A percentile compares a stretch with the other conserved stretches of the same genome.
Evolutionary conservation across 2,797 vertebrate genomes (phyloP).

Genomic region (Mus spretus): DNA sequence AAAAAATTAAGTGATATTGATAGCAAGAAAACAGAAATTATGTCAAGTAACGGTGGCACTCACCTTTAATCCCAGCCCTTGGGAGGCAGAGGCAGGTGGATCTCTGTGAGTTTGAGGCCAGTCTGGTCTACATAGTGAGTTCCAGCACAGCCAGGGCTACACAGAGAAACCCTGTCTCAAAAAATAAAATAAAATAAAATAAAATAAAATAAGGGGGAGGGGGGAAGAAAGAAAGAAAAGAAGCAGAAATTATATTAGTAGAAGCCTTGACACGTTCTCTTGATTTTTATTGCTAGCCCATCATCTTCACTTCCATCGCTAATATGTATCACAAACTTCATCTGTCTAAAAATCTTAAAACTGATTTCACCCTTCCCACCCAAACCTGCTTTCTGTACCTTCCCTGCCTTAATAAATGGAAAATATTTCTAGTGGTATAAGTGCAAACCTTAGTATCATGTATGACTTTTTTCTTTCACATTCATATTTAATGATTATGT

Average conservation of each 20-base stretch:
- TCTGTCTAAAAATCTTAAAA: slow-evolving; percentile 14
- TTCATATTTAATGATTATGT: slow-evolving; percentile 38
- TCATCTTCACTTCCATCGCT: background rate
- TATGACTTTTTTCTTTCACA: slow-evolving; percentile 34
- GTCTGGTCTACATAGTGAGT: background rate
- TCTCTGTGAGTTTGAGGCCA: background rate
- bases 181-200: background rate
- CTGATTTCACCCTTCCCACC: background rate
- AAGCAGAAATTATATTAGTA: slow-evolving; percentile 54
- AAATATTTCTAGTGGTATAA: slow-evolving; percentile 4
- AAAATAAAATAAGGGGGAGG: no score
- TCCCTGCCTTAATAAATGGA: slow-evolving; percentile 20
- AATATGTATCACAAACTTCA: slow-evolving; percentile 26
- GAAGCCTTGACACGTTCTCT: background rate
- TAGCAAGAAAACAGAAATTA: slow-evolving; percentile 1
- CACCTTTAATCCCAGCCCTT: background rate
- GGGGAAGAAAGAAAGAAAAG: background rate
- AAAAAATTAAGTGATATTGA: slow-evolving; percentile 43
- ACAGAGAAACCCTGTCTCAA: background rate
- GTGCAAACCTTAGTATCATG: slow-evolving; percentile 9
- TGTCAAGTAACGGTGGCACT: background rate
- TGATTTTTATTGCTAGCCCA: background rate
- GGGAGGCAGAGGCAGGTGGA: background rate
- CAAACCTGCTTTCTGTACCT: slow-evolving; percentile 5
- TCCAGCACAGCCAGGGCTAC: background rate